Base-by-base conservation (phyloP, 92 coral and sea anemone genomes). In the Palythoa grandiflora region DNA sequence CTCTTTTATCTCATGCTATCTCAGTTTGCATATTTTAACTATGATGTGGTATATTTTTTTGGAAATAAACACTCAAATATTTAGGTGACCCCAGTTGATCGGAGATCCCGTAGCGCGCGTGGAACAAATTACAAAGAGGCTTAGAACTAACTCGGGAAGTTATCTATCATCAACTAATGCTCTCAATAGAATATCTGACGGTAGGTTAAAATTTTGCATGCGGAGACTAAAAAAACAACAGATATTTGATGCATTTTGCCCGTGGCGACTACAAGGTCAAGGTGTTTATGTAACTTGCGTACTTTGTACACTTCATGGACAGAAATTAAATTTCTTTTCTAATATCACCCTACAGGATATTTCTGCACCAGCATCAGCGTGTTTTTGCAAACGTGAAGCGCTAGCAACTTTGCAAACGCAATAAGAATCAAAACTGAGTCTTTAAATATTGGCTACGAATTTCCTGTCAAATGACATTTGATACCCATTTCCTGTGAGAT, bases 181-280 rank as follows among this genome's bases (percentile, higher is more conserved):
- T 35, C 2, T 70, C 47, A 38, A 70, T 2, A 28, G 75, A 35
- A 68, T 38, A 35, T 35, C 3, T 35, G 5, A 38, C 13, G 4
- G 44, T 70, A 35, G 40, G 28, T 5, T 12, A 77, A 51, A 2
- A 75, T 51, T 63, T 61, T 66, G 20, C 86, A 66, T 81, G 61
- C 47, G 71, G 86, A 20, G 86, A 63, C 28, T 63, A n/a, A 50
- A 65, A 77, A 77, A 77, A 77, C 4, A 77, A 20, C 86, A 63
- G 86, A 81, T 63, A 81, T 28, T 66, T 68, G 86, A 81, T 65
- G 54, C 86, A 81, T 12, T 65, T 81, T 48, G 9, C 86, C 86
- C 65, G 86, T n/a, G 71, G 86, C 48, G 52, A 47, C 10, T n/a
- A 8, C 3, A 40, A 53, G 57, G 37, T n/a, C 85, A 38, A 47